Evolutionary conservation across 2,797 vertebrate species (phyloP).

Genomic region (Alosa sapidissima): DNA sequence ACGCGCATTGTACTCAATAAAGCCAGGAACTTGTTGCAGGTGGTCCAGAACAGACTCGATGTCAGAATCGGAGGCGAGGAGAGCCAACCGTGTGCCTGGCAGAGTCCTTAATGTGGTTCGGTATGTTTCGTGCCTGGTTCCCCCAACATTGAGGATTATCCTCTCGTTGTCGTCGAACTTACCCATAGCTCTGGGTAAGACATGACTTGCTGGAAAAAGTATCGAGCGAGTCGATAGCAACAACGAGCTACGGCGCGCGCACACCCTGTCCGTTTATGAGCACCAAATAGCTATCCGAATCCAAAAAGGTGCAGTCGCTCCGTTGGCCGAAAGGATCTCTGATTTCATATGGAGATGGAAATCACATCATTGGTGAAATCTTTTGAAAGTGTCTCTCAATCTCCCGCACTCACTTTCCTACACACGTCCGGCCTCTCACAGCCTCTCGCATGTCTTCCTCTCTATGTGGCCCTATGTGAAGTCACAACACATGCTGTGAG

Average conservation of each 20-base stretch:
- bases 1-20: slow-evolving; percentile 79
- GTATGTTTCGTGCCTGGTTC: slow-evolving; percentile 94
- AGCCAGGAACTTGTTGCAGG: slow-evolving; percentile 81
- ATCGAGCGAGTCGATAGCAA: slow-evolving; percentile 60
- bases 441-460: slow-evolving; percentile 29
- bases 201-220: slow-evolving; percentile 81
- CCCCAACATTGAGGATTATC: slow-evolving; percentile 97
- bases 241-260: slow-evolving; percentile 58
- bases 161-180: slow-evolving; percentile 95
- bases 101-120: slow-evolving; percentile 89
- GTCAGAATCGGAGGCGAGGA: slow-evolving; percentile 86
- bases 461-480: neutral
- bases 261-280: slow-evolving; percentile 45
- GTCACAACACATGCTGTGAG: slow-evolving; percentile 2
- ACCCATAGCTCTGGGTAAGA: slow-evolving; percentile 90
- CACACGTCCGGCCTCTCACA: neutral
- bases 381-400: neutral
- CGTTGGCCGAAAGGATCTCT: neutral
- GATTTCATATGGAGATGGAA: neutral
- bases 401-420: slow-evolving; percentile 55
- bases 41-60: slow-evolving; percentile 78
- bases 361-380: neutral
- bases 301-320: neutral
- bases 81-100: slow-evolving; percentile 90
- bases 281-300: neutral